Percentiles rank a stretch among this genome's conserved stretches.
These are phyloP conservation scores for Daphoenositta chrysoptera DNA, from an alignment of 2,113 vertebrate species.

Conservation along the genomic window DNA sequence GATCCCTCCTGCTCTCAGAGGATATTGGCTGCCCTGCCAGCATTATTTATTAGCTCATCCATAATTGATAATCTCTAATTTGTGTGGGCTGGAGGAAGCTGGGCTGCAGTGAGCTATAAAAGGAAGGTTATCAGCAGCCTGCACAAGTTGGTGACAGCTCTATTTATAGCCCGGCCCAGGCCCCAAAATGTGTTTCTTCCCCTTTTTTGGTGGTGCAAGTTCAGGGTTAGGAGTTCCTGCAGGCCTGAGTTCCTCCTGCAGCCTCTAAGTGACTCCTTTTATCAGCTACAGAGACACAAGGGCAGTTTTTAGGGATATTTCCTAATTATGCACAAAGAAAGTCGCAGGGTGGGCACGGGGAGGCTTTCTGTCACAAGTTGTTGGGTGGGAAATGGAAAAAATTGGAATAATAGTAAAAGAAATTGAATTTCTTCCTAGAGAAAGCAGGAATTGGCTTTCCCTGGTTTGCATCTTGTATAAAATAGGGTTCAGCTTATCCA, in stretches of 20 bases:
- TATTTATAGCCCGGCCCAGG: background rate
- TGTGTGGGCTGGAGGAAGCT: conserved; percentile 4
- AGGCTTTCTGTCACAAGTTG: background rate
- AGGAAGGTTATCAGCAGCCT: conserved; percentile 7
- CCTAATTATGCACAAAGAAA: background rate
- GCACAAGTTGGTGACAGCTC: background rate
- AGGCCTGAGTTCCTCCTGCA: background rate
- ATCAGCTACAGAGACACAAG: background rate
- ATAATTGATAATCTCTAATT: conserved; percentile 15
- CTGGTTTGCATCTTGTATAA: background rate
- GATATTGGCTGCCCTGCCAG: conserved; percentile 2
- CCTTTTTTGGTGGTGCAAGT: background rate
- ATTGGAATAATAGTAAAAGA: background rate
- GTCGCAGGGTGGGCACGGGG: background rate
- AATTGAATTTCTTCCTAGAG: background rate
- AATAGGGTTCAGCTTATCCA: background rate
- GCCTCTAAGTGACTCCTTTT: background rate
- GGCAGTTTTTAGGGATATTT: background rate
- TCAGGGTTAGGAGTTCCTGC: background rate
- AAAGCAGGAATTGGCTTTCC: background rate
- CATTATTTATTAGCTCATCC: background rate
- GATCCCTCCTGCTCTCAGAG: background rate
- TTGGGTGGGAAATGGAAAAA: background rate
- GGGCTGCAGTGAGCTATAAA: conserved; percentile 6
- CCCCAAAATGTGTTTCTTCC: background rate